These are phyloP conservation scores for Acleris cristana DNA, from an alignment of 2,888 invertebrate species.

Conservation along the genomic window DNA sequence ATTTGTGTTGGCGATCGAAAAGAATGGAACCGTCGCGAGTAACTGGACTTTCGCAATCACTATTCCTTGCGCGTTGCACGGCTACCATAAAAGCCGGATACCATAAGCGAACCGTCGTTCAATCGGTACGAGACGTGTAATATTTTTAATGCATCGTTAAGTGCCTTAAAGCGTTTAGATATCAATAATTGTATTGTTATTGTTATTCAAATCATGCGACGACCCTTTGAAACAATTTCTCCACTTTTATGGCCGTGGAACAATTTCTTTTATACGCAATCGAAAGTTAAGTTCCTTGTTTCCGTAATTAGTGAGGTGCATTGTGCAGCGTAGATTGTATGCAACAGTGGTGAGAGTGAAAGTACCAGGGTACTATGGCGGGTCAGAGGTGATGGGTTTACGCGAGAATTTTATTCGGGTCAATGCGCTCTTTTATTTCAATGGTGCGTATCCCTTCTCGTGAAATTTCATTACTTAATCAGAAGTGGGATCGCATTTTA, in stretches of 20 bases:
- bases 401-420: constrained; percentile 23
- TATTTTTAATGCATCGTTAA: constrained; percentile 61
- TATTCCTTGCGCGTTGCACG: constrained; percentile 75
- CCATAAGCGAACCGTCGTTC: constrained; percentile 62
- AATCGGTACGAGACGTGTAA: constrained; percentile 61
- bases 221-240: constrained; percentile 30
- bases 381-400: constrained; percentile 2
- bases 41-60: constrained; percentile 82
- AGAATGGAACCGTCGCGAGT: constrained; percentile 54
- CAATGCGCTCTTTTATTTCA: constrained; percentile 14
- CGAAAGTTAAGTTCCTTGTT: constrained; percentile 34
- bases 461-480: constrained; percentile 26
- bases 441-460: constrained; percentile 4
- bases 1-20: constrained; percentile 41
- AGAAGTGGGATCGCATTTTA: constrained; percentile 16
- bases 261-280: constrained; percentile 28
- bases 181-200: constrained; percentile 53
- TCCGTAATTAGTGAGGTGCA: constrained; percentile 29
- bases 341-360: constrained; percentile 24
- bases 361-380: constrained; percentile 14
- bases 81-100: constrained; percentile 71
- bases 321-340: constrained; percentile 7
- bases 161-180: constrained; percentile 56
- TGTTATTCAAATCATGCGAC: constrained; percentile 21
- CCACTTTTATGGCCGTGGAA: constrained; percentile 26